Conservation (phyloP, 1,140 invertebrate genomes). For the Drosophila sproati region DNA sequence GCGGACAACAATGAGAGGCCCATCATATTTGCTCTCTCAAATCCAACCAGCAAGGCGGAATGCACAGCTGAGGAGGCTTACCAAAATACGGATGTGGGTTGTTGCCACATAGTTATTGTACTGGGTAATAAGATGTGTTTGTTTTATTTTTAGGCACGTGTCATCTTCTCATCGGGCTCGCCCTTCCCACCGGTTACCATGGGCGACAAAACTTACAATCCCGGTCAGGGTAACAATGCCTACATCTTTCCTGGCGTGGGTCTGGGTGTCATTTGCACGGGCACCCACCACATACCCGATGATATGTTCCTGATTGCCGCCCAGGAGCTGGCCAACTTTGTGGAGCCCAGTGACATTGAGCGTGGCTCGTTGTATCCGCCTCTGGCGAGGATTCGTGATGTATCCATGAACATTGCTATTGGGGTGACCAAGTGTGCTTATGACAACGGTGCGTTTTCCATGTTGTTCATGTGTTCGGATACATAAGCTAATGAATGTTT, state of each 20-base stretch:
- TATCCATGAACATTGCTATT: conserved; percentile 95
- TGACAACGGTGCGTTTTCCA: conserved; percentile 87
- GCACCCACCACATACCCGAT: conserved; percentile 95
- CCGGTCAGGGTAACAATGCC: conserved; percentile 98
- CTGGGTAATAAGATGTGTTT: not conserved
- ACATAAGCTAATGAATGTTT: not conserved
- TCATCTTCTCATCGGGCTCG: conserved; percentile 96
- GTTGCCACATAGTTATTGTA: not conserved
- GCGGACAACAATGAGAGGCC: conserved; percentile 93
- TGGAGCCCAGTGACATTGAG: conserved; percentile 92
- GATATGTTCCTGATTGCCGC: conserved; percentile 96
- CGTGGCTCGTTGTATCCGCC: conserved; percentile 97
- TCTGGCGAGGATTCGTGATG: conserved; percentile 92
- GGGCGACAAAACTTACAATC: conserved; percentile 92
- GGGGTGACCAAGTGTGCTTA: conserved; percentile 96
- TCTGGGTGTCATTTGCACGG: conserved; percentile 94
- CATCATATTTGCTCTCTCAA: conserved; percentile 97
- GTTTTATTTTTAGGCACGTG: conserved; percentile 88
- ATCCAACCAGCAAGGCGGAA: conserved; percentile 98
- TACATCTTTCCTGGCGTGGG: conserved; percentile 97
- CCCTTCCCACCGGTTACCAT: conserved; percentile 93
- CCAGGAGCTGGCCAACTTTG: conserved; percentile 92
- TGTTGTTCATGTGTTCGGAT: not conserved
- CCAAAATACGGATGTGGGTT: conserved; percentile 91
- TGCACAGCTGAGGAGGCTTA: conserved; percentile 98